Evolutionary conservation across 2,113 vertebrate species (phyloP).

Genomic region (Terrapene triunguis): DNA sequence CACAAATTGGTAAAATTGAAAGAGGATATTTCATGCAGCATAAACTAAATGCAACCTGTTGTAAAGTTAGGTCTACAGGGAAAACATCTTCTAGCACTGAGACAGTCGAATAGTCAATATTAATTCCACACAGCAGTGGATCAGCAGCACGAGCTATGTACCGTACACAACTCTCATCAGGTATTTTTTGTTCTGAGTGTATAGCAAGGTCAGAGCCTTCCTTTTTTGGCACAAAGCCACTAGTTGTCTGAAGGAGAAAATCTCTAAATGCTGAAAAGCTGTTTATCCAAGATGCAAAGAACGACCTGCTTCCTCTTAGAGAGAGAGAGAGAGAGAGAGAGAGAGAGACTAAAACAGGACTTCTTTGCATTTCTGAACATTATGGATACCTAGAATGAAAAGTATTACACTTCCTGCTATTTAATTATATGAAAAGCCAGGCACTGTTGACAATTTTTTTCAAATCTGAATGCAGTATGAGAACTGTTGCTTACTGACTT

Average conservation of each 20-base stretch:
- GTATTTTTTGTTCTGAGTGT: conserved; percentile 48
- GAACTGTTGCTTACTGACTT: not conserved
- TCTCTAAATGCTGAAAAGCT: conserved; percentile 45
- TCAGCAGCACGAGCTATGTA: not conserved
- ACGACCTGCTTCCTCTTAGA: conserved; percentile 23
- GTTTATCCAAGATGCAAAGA: conserved; percentile 62
- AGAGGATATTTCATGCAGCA: conserved; percentile 51
- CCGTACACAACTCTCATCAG: conserved; percentile 27
- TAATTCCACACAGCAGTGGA: conserved; percentile 55
- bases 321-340: not conserved
- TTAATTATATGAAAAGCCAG: not conserved
- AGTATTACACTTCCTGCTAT: not conserved
- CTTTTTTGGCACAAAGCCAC: conserved; percentile 50
- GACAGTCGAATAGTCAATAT: conserved; percentile 45
- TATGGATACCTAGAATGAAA: not conserved
- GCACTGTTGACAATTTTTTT: not conserved
- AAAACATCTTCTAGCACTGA: conserved; percentile 50
- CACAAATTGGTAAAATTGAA: conserved; percentile 47
- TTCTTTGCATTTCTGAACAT: not conserved
- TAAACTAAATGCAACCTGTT: conserved; percentile 56
- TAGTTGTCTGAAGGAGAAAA: conserved; percentile 46
- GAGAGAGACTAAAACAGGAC: not conserved
- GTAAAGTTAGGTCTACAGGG: conserved; percentile 42
- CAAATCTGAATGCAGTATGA: conserved; percentile 29
- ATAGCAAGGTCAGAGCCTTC: conserved; percentile 46